Evolutionary conservation across 2,113 vertebrate genomes (phyloP), one percentile per base, ranked within the genome.

Genomic region (Actinemys pallida): DNA sequence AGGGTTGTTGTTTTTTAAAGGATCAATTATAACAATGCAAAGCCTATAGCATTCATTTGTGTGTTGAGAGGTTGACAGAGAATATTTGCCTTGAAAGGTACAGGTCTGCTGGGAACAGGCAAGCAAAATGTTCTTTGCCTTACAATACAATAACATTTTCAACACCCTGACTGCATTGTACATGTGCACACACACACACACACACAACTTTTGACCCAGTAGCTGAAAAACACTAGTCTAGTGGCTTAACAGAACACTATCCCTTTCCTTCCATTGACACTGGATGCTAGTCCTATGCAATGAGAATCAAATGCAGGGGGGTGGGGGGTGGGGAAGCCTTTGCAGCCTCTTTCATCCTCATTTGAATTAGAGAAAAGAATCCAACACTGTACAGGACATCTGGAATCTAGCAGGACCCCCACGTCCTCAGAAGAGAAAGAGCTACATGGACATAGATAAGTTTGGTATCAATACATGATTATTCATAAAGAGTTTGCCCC

Each of bases 1-100:
- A 69, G 29, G 19, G 3, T 22, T 9, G 22, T 54, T 75, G 7
- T 17, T 20, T 9, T 54, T 54, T 75, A 4, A 47, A 59, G 25
- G 27, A 6, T 13, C 83, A 93, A 27, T 14, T 53, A 83, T 53
- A 81, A 84, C 83, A 90, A 57, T 83, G 90, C 90, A 96, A 83
- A 95, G 81, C 25, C 78, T 72, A 4, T 14, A 25, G 72, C 31
- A 85, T 88, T 90, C 92, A 92, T 89, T 93, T 90, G 85, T 72
- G 25, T 57, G 83, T 81, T 11, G 85, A 92, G 82, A 79, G 25
- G 78, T 91, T 1, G 76, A 53, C 3, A 65, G 62, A 84, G 53
- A 0, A 0, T 45, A 83, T 27, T 49, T 91, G 85, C 92, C 90
- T 95, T 89, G 89, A 57, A 80, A 84, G 29, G 9, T 31, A 80